Base-by-base conservation (phyloP, 2,113 vertebrate genomes). In the Anhinga anhinga region DNA sequence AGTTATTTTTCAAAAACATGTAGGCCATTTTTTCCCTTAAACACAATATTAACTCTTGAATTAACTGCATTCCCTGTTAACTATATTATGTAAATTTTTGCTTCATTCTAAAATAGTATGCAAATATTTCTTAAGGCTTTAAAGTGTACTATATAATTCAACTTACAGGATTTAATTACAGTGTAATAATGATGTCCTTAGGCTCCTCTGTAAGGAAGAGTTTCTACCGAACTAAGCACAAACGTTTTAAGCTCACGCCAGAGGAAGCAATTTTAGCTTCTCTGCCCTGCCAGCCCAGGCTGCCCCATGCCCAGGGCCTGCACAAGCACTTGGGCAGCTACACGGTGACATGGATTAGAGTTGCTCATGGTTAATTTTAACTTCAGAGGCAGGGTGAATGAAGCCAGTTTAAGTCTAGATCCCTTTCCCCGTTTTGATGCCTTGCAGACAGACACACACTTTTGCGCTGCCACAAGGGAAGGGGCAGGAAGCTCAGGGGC, bases 311-410 rank as follows among this genome's bases (percentile, higher is more conserved):
- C 59, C 66, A 56, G 18, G 0, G 2, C 36, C 59, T 69, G 47
- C 47, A 26, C 10, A 5, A 36, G 73, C 78, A 25, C 58, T 10
- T 7, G 52, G 36, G 45, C 72, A 96, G 44, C 44, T 7, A n/a
- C 65, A 38, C 0, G 0, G 23, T 13, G n/a, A 44, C 36, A 13
- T 0, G 6, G 36, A 72, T 29, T 30, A 52, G 15, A 76, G 49
- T 1, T 27, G 52, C 66, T 86, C 44, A 32, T 11, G 17, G 38
- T 26, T 71, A 16, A 87, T 69, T 90, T 90, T 66, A 79, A 44
- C 63, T 80, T 73, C 1, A 13, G 36, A 23, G 25, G 72, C 44
- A 71, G 63, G 36, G 44, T 10, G 36, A 86, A 62, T 11, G n/a
- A 25, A 87, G 17, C 27, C 81, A 70, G 17, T 42, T 63, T 10